Evolutionary conservation across 2,113 vertebrate species (phyloP).

Genomic region (Callipepla californica): DNA sequence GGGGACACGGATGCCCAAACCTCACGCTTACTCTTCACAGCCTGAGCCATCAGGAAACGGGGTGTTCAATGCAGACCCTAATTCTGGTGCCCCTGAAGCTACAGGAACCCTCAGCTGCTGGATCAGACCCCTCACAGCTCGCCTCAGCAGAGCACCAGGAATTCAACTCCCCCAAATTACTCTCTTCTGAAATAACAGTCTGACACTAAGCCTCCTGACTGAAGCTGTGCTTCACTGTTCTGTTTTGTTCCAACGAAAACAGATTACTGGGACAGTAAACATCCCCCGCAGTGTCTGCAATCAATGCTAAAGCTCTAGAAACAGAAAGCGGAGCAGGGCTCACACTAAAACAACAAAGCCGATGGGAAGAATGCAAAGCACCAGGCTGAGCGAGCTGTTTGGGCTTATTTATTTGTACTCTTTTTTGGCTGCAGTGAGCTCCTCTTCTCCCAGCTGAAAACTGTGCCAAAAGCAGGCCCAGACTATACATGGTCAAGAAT

Average conservation of each 20-base stretch:
- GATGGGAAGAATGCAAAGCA: background rate
- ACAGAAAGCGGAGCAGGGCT: constrained; percentile 28
- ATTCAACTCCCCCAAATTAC: background rate
- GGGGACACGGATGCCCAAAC: background rate
- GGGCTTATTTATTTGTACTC: constrained; percentile 19
- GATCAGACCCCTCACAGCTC: background rate
- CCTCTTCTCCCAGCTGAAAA: constrained; percentile 40
- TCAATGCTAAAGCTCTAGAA: constrained; percentile 19
- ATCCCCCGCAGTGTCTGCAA: constrained; percentile 34
- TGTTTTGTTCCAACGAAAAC: constrained; percentile 27
- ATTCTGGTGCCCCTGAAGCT: background rate
- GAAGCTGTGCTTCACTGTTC: constrained; percentile 16
- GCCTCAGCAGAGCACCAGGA: background rate
- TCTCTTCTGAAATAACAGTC: constrained; percentile 7
- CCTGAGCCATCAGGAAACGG: background rate
- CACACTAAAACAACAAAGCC: constrained; percentile 5
- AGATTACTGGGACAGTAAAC: constrained; percentile 54
- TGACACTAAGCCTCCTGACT: constrained; percentile 6
- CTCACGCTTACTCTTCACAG: background rate
- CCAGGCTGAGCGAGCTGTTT: background rate
- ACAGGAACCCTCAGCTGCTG: background rate
- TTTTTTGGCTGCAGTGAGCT: constrained; percentile 31
- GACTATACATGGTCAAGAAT: constrained; percentile 51
- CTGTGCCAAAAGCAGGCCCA: constrained; percentile 42
- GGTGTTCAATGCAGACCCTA: background rate